Evolutionary conservation across 2,113 vertebrate genomes (phyloP), one percentile per base, ranked within the genome.

Genomic region (Ageneiosus marmoratus): DNA sequence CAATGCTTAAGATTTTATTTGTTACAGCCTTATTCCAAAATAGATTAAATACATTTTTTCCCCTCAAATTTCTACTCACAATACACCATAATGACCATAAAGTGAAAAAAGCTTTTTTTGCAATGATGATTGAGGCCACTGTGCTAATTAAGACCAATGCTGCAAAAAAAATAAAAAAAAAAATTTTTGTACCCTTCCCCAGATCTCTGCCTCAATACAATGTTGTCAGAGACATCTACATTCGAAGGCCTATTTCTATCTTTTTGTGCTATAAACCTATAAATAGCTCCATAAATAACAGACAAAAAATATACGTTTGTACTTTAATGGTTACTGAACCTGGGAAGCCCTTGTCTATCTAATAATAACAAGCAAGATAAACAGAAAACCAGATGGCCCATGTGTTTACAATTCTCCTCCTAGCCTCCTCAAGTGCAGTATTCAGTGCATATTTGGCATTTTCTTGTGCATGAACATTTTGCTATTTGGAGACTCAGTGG

Each of bases 401-500:
- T 18, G 29, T 62, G 63, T 18, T 37, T 67, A 37, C 32, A 37
- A 12, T 24, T 69, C 37, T 41, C 34, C 6, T 34, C 8, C 62
- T 65, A 34, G 7, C 32, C 16, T 37, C 18, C 32, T 20, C 74
- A 77, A 20, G 9, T 62, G 55, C 44, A 62, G 16, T 69, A 79
- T 37, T 79, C 51, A 79, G 22, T 55, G 29, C 24, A 53, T 62
- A 27, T 34, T 32, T 29, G 22, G 80, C 41, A 82, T 60, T 82
- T 44, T 32, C 53, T 50, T 32, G 9, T 69, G 85, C 87, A 87
- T 86, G 41, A 85, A 84, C 84, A 80, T 89, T 89, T 88, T 85
- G 76, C 79, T 67, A 78, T 53, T 83, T 88, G 89, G 80, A 83
- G 84, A 89, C 91, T 90, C 58, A 89, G 74, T 85, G 86, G 83